A percentile compares a stretch with the other conserved stretches of the same genome.
These are phyloP conservation scores for Synanthedon andrenaeformis DNA, from an alignment of 2,888 invertebrate genomes.

Conservation along the genomic window DNA sequence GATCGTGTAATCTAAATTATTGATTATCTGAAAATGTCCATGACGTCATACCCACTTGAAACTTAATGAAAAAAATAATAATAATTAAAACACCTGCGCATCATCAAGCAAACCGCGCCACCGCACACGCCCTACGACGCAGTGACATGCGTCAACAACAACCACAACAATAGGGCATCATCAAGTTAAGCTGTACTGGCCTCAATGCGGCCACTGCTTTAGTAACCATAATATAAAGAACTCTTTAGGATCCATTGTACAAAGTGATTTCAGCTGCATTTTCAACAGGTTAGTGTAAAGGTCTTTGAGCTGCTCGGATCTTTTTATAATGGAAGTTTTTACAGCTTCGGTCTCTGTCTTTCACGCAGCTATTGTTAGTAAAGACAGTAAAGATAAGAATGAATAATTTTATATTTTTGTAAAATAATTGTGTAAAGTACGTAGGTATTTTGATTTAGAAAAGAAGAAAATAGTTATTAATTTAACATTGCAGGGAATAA, in stretches of 20 bases:
- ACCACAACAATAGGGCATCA: slow-evolving; percentile 50
- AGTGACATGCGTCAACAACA: slow-evolving; percentile 66
- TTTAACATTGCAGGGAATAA: too few species aligned
- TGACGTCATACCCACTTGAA: too few species aligned
- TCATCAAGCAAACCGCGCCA: slow-evolving; percentile 8
- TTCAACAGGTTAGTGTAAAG: not conserved
- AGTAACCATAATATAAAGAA: not conserved
- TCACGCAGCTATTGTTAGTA: not conserved
- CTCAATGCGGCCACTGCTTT: slow-evolving; percentile 1
- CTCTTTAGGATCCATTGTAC: not conserved
- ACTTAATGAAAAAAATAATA: too few species aligned
- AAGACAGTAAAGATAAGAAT: not conserved
- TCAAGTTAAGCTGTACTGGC: slow-evolving; percentile 29
- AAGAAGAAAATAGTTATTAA: too few species aligned
- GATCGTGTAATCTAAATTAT: too few species aligned
- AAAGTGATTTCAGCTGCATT: not conserved
- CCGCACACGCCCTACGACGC: slow-evolving; percentile 56
- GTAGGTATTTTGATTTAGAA: too few species aligned
- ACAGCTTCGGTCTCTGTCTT: not conserved
- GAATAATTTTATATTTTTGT: too few species aligned
- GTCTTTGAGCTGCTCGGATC: not conserved
- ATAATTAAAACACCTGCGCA: too few species aligned
- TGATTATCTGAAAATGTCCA: too few species aligned
- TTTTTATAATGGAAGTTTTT: not conserved
- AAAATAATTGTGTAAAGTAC: too few species aligned